A percentile compares a stretch with the other conserved stretches of the same genome.
Evolutionary conservation across 2,113 vertebrate genomes (phyloP).

Genomic region (Petromus typicus): DNA sequence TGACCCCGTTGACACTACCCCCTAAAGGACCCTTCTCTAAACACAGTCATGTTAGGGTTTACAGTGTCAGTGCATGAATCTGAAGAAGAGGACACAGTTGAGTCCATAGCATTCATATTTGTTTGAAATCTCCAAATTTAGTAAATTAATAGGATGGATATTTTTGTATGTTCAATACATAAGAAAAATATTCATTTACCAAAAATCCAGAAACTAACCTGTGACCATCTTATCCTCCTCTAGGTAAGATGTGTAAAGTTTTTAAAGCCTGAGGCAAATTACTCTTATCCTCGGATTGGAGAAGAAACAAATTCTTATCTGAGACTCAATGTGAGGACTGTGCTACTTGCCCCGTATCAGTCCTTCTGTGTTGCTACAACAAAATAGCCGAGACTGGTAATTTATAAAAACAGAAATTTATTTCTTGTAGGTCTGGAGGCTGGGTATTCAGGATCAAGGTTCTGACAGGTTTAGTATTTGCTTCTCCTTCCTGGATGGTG

Average conservation of each 20-base stretch:
- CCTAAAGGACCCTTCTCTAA: background rate
- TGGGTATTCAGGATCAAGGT: background rate
- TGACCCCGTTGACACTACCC: background rate
- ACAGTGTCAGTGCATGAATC: background rate
- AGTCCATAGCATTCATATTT: background rate
- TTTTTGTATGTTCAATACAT: background rate
- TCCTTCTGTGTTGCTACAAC: background rate
- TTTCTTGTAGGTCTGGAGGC: background rate
- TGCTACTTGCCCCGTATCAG: background rate
- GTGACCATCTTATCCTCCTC: background rate
- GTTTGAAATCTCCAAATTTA: conserved; percentile 18
- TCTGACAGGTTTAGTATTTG: background rate
- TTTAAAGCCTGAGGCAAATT: background rate
- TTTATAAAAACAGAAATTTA: background rate
- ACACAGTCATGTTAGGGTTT: background rate
- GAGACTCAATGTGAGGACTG: background rate
- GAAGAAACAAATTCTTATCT: background rate
- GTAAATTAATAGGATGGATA: background rate
- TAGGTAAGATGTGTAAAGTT: background rate
- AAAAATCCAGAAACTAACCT: background rate
- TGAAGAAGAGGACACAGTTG: background rate
- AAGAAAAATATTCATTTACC: background rate
- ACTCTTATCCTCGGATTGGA: background rate
- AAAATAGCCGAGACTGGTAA: background rate
- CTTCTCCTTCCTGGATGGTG: background rate